phyloP scores from a whole-genome alignment of 2,113 vertebrate species.

The Cyanoliseus patagonus region DNA sequence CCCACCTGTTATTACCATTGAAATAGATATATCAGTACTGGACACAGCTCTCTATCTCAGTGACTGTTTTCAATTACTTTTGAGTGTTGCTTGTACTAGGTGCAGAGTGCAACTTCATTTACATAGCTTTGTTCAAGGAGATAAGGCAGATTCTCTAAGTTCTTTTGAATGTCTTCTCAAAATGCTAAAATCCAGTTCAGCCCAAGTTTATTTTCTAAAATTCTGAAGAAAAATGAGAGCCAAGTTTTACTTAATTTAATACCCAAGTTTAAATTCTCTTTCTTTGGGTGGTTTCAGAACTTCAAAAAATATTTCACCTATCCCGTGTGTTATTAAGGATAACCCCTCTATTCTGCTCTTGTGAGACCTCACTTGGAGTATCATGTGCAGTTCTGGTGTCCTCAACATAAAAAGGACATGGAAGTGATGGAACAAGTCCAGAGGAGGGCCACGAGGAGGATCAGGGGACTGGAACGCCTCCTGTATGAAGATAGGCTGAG shows the following conservation, averaged over 20 bases:
- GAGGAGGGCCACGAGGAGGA: no score
- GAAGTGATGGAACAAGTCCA: no score
- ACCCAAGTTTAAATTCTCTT: background rate
- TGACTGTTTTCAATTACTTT: background rate
- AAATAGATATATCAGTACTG: background rate
- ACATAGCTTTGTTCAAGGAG: background rate
- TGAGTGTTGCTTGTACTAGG: background rate
- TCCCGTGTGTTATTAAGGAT: background rate
- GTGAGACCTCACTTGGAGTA: no score
- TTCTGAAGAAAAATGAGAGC: background rate
- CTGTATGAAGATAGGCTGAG: no score
- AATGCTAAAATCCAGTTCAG: background rate
- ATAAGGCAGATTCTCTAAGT: background rate
- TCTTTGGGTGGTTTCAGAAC: background rate
- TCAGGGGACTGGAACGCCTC: no score
- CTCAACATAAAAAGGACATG: no score
- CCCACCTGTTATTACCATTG: background rate
- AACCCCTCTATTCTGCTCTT: background rate
- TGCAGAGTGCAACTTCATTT: background rate
- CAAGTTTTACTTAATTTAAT: background rate
- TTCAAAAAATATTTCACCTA: background rate
- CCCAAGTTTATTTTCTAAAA: background rate
- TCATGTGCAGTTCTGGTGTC: no score
- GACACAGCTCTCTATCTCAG: background rate
- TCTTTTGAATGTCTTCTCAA: background rate